Evolutionary conservation across 1,140 invertebrate species (phyloP), one percentile per base, ranked within the genome.

Genomic region (Medauroidea extradentata): DNA sequence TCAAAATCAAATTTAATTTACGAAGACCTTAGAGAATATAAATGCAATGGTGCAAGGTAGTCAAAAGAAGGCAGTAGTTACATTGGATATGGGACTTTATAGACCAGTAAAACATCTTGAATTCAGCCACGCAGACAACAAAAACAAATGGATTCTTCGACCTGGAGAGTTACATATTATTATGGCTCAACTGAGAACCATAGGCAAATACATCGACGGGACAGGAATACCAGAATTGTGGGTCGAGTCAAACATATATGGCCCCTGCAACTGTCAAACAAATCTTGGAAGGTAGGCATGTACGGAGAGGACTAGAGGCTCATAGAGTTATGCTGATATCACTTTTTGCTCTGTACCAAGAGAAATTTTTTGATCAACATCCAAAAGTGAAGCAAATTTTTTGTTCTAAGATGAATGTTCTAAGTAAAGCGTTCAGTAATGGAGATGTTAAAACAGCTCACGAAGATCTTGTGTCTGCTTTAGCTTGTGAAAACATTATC

Each of bases 151-250:
- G 29, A 34, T 61, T 24, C 57, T 61, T 13, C 60, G 61, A 57
- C 59, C 66, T 3, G 51, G 59, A 18, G 61, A 67, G 46, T 57
- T 64, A 38, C 65, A 66, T 52, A 34, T 34, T 53, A 34, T 53
- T 9, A 53, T 53, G 52, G 52, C 52, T 27, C 13, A 24, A 21
- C 52, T 53, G 19, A 24, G 5, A 13, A 34, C 52, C 23, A 24
- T 53, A 34, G 52, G 24, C 14, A 53, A 24, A 24, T 53, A 24
- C n/a, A 53, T 53, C 25, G 52, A 53, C 14, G 38, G 18, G 11
- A 29, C 52, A 34, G 52, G 52, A 14, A 53, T 53, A 13, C 5
- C 25, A 29, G 52, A 53, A 16, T 24, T 34, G 34, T 53, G 52
- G 52, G 38, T 53, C 19, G 29, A 53, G 38, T 24, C 52, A 13